Base-by-base conservation (phyloP, 37 sponge, comb jelly and placozoan species). In the Lycopodina hypogea region DNA sequence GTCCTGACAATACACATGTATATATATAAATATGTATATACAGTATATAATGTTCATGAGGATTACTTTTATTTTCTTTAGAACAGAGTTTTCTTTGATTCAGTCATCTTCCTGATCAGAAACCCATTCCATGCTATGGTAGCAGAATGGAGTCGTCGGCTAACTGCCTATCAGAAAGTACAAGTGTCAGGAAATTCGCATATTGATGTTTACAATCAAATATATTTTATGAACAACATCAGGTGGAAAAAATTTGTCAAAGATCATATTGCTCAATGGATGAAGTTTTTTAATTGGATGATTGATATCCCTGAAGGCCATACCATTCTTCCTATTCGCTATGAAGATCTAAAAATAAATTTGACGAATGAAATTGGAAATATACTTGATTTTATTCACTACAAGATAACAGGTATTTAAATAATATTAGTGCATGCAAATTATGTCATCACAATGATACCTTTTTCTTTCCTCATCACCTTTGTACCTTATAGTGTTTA, bases 121-220 rank as follows among this genome's bases (percentile, higher is more conserved):
- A 82, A 88, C 58, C 88, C 88, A 35, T 72, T 40, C 55, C 57
- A 88, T 28, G 48, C 83, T 38, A 19, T 82, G 23, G 57, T 88
- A 22, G 60, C 88, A 22, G 88, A 88, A 48, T 78, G 88, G 83
- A 88, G 82, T 22, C 50, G 87, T 18, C 23, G 57, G 39, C 60
- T 85, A 14, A 58, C 77, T 11, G 56, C 76, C 7, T 9, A 73
- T 3, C 32, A 41, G 1, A 15, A 42, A 8, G 34, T 1, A 23
- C 26, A 21, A 3, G 60, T 35, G 23, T 26, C 3, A 3, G 66
- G 66, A 34, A 34, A 68, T 34, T 24, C 53, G 9, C 79, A 78
- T 24, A 42, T 24, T 1, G 68, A 75, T 28, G 29, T 32, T 19
- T 76, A 75, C 42, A 65, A 39, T 15, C 30, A 29, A 14, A 30